Base-by-base conservation (phyloP, 37 sponge, comb jelly and placozoan species). In the Geodia barretti region DNA sequence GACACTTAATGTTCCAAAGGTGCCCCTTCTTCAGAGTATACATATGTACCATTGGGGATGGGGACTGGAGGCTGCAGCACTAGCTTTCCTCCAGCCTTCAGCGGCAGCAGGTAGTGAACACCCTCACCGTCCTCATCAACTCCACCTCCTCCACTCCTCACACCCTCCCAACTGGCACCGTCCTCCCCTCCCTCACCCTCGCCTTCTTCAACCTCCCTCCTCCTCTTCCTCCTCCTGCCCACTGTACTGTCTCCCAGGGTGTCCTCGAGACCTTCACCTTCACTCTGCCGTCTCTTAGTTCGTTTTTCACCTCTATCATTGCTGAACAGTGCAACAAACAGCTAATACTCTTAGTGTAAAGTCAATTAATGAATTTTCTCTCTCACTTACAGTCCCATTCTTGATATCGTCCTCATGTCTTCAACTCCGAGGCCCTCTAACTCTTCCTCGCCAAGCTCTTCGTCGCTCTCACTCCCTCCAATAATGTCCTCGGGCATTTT, bases 81-180 rank as follows among this genome's bases (percentile, higher is more conserved):
- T 26, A 54, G 23, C 24, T 88, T 88, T 26, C 38, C 68, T 24
- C 79, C 41, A 38, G 76, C 66, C 65, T 92, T 92, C 33, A 92
- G 54, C 2, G 92, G 92, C 25, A 92, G 54, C 23, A 83, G 77
- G 39, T 71, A 82, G 43, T 81, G 92, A 11, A 72, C 43, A 3
- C 41, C 43, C 67, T 70, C 74, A 34, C 54, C 62, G 17, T 82
- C 54, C 65, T 87, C 64, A 20, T 54, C 80, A 26, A 59, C 79
- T 7, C 65, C 65, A 64, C 65, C 65, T 5, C 65, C 65, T 23
- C 65, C 65, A 7, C 7, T 64, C 29, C 65, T 26, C 25, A 23
- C 65, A 64, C 65, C 65, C 29, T 26, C 65, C 29, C 65, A 23
- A 64, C 25, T 64, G n/a, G 65, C 65, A 64, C 65, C 65, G 20